A percentile compares a stretch with the other conserved stretches of the same genome.
Conservation (phyloP, 1,140 invertebrate species). For the Calycopis cecrops region DNA sequence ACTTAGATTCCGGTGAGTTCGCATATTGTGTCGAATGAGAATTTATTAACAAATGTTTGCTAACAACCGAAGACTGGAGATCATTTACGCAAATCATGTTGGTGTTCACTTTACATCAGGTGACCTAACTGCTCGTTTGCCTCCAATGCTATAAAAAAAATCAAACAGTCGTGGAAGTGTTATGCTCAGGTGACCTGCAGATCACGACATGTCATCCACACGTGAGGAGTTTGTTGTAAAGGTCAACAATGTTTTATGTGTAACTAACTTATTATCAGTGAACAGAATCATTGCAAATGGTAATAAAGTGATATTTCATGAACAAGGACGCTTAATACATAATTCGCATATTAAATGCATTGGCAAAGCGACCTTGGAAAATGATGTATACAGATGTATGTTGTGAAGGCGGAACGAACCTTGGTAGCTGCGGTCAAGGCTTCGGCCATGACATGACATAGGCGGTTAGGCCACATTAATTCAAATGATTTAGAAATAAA, state of each 20-base stretch:
- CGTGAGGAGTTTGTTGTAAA: conserved; percentile 1
- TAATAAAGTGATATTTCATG: conserved; percentile 25
- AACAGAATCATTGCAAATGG: conserved; percentile 28
- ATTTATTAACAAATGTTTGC: conserved; percentile 24
- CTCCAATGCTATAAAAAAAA: no score
- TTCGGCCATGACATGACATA: conserved; percentile 27
- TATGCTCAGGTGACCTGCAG: conserved; percentile 27
- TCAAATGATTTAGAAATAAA: conserved; percentile 18
- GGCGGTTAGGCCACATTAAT: conserved; percentile 29
- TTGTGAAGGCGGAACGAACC: conserved; percentile 9
- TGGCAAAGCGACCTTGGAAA: conserved; percentile 22
- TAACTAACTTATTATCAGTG: conserved; percentile 32
- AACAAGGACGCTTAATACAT: conserved; percentile 27
- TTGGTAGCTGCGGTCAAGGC: conserved; percentile 22
- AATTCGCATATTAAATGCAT: conserved; percentile 26
- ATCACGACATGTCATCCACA: conserved; percentile 25
- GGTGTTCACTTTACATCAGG: no score
- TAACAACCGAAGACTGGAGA: conserved; percentile 27
- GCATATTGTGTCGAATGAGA: conserved; percentile 26
- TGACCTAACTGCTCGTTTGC: no score
- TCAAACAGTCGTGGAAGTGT: conserved; percentile 21
- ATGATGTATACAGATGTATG: conserved; percentile 28
- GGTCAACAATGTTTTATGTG: conserved; percentile 26
- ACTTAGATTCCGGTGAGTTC: conserved; percentile 32
- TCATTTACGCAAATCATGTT: conserved; percentile 30